phyloP scores from a whole-genome alignment of 1,140 invertebrate species.

The Drosophila aff. region DNA sequence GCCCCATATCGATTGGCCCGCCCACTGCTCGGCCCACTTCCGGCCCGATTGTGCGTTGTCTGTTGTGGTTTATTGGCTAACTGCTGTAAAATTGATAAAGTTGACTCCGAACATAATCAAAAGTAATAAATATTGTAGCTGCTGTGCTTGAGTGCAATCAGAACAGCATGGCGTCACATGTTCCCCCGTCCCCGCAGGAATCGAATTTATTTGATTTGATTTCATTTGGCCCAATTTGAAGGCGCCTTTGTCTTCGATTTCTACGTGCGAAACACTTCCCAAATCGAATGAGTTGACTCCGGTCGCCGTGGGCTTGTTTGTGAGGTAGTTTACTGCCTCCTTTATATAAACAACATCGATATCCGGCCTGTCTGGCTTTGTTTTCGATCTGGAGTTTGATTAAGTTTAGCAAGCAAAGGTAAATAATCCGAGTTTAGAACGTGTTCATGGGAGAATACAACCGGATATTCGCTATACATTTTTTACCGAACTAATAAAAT shows the following conservation, averaged over 20 bases:
- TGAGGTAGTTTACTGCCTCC: conserved; percentile 32
- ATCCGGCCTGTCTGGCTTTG: conserved; percentile 27
- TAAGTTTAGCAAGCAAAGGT: conserved; percentile 18
- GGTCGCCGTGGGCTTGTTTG: conserved; percentile 16
- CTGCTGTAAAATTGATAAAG: conserved; percentile 83
- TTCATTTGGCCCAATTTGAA: conserved; percentile 68
- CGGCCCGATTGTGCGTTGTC: conserved; percentile 40
- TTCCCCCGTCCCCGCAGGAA: conserved; percentile 14
- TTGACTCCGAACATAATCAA: conserved; percentile 83
- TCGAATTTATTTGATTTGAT: conserved; percentile 72
- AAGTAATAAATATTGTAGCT: conserved; percentile 83
- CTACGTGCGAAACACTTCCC: conserved; percentile 62
- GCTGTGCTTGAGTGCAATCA: conserved; percentile 79
- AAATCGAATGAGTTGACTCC: conserved; percentile 55
- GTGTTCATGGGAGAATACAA: not conserved
- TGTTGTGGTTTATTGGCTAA: conserved; percentile 80
- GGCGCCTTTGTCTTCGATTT: conserved; percentile 41
- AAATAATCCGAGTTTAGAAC: conserved; percentile 4
- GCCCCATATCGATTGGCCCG: conserved; percentile 17
- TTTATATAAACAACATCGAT: conserved; percentile 25
- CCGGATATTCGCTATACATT: not conserved
- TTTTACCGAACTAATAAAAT: not conserved
- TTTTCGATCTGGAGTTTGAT: conserved; percentile 32
- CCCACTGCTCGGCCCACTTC: conserved; percentile 10
- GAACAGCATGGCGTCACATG: conserved; percentile 70